phyloP scores from a whole-genome alignment of 2,113 vertebrate genomes.

The Takifugu flavidus region DNA sequence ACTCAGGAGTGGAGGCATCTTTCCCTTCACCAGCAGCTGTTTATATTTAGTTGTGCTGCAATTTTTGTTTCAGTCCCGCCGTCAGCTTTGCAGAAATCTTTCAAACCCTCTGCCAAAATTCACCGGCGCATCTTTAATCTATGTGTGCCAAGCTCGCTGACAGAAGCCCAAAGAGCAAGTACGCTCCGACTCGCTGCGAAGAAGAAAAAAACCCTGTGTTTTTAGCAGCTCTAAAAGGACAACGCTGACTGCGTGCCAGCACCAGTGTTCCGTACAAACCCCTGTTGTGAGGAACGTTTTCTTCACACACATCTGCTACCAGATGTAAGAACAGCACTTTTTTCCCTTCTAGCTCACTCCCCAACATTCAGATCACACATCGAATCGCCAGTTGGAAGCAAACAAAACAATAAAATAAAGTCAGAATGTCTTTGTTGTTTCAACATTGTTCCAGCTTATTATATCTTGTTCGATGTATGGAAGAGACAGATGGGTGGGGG shows the following conservation, averaged over 20 bases:
- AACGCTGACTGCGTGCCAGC: conserved; percentile 30
- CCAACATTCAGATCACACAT: not conserved
- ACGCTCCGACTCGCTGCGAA: conserved; percentile 4
- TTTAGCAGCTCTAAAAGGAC: conserved; percentile 23
- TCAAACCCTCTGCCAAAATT: not conserved
- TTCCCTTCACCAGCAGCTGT: conserved; percentile 2
- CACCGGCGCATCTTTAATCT: not conserved
- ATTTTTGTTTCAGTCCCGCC: not conserved
- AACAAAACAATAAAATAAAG: not conserved
- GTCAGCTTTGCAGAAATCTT: not conserved
- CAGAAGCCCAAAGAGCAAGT: not conserved
- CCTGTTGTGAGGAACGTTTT: conserved; percentile 46
- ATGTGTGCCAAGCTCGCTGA: not conserved
- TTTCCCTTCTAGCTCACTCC: not conserved
- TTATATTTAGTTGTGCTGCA: conserved; percentile 5
- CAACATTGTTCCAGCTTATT: not conserved
- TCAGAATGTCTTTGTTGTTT: not conserved
- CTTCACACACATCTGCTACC: conserved; percentile 39
- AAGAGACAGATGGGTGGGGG: not conserved
- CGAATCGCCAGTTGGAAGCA: conserved; percentile 3
- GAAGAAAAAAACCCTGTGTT: not conserved
- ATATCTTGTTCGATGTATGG: not conserved
- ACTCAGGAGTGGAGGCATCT: conserved; percentile 1
- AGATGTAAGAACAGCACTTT: conserved; percentile 1
- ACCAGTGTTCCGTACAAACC: conserved; percentile 46